These are phyloP conservation scores for Cyclopterus lumpus DNA, from an alignment of 2,797 vertebrate genomes.

Conservation along the genomic window DNA sequence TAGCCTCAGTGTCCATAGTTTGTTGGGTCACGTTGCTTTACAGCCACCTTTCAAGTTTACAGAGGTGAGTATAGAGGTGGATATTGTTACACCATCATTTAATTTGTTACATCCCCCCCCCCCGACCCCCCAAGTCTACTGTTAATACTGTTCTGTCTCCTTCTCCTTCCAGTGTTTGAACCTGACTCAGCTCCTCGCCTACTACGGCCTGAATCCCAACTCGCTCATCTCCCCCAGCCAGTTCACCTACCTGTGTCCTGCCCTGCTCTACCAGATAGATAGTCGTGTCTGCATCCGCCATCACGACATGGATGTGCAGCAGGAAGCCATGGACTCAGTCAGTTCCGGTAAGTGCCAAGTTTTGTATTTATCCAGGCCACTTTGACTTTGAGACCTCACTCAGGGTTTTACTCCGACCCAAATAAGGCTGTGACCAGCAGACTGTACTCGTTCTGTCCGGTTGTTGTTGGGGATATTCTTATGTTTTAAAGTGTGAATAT, in stretches of 20 bases:
- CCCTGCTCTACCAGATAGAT: conserved; percentile 97
- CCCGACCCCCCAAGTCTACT: not conserved
- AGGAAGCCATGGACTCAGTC: conserved; percentile 75
- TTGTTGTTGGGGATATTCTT: not conserved
- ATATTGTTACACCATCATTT: not conserved
- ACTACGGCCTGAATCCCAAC: conserved; percentile 89
- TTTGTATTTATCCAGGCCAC: conserved; percentile 4
- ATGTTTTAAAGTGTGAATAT: not conserved
- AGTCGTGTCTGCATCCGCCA: conserved; percentile 94
- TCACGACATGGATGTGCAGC: conserved; percentile 86
- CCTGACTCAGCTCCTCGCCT: conserved; percentile 90
- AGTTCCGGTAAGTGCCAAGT: conserved; percentile 74
- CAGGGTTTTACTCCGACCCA: not conserved
- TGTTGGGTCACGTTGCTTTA: not conserved
- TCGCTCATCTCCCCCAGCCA: conserved; percentile 90
- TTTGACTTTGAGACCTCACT: not conserved
- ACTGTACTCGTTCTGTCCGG: not conserved
- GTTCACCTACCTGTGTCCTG: conserved; percentile 95
- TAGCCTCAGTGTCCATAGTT: not conserved
- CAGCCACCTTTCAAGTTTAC: not conserved
- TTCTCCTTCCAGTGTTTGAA: conserved; percentile 89
- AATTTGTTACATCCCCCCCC: not conserved
- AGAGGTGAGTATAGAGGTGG: not conserved
- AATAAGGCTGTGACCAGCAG: not conserved
- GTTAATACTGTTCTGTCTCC: not conserved